These are phyloP conservation scores for Chiridota heheva DNA, from an alignment of 35 echinoderm and acorn worm genomes.

Conservation along the genomic window DNA sequence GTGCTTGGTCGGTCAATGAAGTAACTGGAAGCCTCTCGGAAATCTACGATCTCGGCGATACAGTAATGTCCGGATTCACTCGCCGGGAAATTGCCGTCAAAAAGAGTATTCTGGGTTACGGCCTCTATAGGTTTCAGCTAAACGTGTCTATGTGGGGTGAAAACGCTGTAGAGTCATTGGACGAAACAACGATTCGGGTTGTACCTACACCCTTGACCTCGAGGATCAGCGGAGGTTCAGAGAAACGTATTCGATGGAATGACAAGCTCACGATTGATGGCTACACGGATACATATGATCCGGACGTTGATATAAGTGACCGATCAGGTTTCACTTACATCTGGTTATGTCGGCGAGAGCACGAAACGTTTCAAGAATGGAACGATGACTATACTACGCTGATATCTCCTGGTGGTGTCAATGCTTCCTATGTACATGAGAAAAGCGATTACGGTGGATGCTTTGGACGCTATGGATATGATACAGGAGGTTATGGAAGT, in stretches of 20 bases:
- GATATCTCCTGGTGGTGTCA: conserved; percentile 25
- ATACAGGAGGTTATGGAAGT: conserved; percentile 72
- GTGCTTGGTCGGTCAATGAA: conserved; percentile 47
- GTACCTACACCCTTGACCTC: conserved; percentile 70
- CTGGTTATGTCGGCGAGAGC: conserved; percentile 83
- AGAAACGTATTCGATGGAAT: conserved; percentile 74
- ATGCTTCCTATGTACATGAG: conserved; percentile 56
- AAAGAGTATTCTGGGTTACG: conserved; percentile 64
- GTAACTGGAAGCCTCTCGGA: conserved; percentile 22
- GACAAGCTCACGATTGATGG: conserved; percentile 66
- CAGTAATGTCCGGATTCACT: conserved; percentile 68
- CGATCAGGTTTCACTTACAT: conserved; percentile 65
- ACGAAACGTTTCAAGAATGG: conserved; percentile 81
- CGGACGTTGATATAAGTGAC: conserved; percentile 64
- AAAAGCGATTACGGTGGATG: conserved; percentile 80
- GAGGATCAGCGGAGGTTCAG: conserved; percentile 67
- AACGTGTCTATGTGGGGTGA: conserved; percentile 91
- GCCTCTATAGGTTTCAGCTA: conserved; percentile 73
- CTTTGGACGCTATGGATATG: conserved; percentile 83
- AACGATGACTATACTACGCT: conserved; percentile 72
- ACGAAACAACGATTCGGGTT: conserved; percentile 59
- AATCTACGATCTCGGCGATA: conserved; percentile 72
- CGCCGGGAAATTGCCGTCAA: conserved; percentile 73
- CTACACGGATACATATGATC: conserved; percentile 56
- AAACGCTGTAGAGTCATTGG: conserved; percentile 64